These are phyloP conservation scores for Drosophila colorata DNA, from an alignment of 2,888 invertebrate genomes.

Conservation along the genomic window DNA sequence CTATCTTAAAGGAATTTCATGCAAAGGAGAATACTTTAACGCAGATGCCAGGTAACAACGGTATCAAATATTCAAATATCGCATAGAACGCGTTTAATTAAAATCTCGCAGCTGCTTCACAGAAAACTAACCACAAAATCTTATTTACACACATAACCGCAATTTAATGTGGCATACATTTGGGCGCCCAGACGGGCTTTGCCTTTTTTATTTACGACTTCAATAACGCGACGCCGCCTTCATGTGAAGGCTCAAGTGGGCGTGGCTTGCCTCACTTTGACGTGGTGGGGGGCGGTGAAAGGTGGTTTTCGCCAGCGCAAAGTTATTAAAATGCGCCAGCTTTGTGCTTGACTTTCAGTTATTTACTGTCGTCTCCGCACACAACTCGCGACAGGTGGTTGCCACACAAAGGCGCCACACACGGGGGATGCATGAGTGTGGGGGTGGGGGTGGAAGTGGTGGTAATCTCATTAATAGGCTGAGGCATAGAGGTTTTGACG, in stretches of 20 bases:
- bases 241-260: conserved; percentile 31
- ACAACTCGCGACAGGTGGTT: conserved; percentile 76
- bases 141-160: conserved; percentile 71
- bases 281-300: too few relatives aligned
- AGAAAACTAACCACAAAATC: conserved; percentile 71
- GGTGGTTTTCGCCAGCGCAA: conserved; percentile 21
- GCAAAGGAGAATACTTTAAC: not conserved
- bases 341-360: conserved; percentile 47
- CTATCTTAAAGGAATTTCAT: not conserved
- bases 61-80: conserved; percentile 12
- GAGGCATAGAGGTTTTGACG: conserved; percentile 8
- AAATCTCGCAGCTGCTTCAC: conserved; percentile 57
- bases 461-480: conserved; percentile 53
- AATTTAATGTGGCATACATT: conserved; percentile 75
- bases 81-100: conserved; percentile 67
- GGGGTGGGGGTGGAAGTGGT: not conserved
- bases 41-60: not conserved
- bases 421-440: not conserved
- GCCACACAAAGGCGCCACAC: conserved; percentile 38
- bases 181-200: conserved; percentile 41
- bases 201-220: conserved; percentile 77
- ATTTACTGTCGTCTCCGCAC: conserved; percentile 65
- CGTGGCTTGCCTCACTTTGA: conserved; percentile 7
- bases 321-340: conserved; percentile 75
- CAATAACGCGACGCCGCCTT: conserved; percentile 68